Base-by-base conservation (phyloP, 1,140 invertebrate species). In the Lutraria rhynchaena region DNA sequence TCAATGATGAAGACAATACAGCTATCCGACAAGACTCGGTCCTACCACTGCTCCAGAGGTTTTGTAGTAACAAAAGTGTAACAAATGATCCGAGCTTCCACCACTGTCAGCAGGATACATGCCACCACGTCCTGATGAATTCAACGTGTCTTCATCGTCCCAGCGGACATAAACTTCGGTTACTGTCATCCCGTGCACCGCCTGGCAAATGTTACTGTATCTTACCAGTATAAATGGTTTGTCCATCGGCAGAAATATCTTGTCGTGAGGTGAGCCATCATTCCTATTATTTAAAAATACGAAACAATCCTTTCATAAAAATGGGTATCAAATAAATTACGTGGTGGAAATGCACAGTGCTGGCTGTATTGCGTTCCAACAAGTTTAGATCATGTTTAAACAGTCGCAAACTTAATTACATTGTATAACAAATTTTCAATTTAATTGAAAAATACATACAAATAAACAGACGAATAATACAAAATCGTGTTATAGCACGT, bases 21-120 rank as follows among this genome's bases (percentile, higher is more conserved):
- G n/a, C n/a, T n/a, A 67, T 13, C 63, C 63, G 27, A 67, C 29
- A 3, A 83, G 73, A 22, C 84, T 82, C 4, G 87, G 85, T 31
- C 80, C 75, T 7, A 41, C 5, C 5, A 5, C 37, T 17, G 35
- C 11, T 3, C 3, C 17, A 29, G 22, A 46, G 5, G 37, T 5
- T 4, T 22, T 81, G 77, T 22, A 82, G 35, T 44, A 83, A 49
- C 51, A 86, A 55, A 58, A 60, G 27, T 27, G 70, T 51, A 61
- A 71, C 82, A 27, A 60, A 58, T 58, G 71, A 22, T 75, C 44
- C 67, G 29, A 11, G 61, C 58, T 2, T 61, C 53, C n/a, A 55
- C 82, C 24, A 65, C 70, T 33, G 75, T 63, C 31, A 74, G 58
- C 35, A 46, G 74, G 60, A 57, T 65, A 22, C 67, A 78, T 0